These are phyloP conservation scores for Lepidochrysops patricia DNA, from an alignment of 2,888 invertebrate genomes.

Conservation along the genomic window DNA sequence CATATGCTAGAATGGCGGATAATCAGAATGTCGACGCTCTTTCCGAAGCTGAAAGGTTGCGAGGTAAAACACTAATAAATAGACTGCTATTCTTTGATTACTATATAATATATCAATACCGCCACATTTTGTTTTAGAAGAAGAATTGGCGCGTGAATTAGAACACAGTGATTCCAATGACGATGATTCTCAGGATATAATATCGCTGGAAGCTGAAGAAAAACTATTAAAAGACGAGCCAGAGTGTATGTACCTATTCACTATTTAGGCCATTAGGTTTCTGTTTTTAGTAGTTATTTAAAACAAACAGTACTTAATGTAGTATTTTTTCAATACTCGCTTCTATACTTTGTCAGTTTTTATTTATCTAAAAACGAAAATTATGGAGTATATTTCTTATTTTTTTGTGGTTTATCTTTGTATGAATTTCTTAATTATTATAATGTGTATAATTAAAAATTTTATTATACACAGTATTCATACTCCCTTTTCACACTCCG, in stretches of 20 bases:
- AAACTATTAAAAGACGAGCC: constrained; percentile 66
- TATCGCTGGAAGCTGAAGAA: constrained; percentile 66
- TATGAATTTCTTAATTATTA: too few relatives aligned
- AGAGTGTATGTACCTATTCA: constrained; percentile 60
- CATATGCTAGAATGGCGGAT: constrained; percentile 38
- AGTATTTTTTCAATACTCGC: too few relatives aligned
- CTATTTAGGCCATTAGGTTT: neutral
- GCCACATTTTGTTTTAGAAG: constrained; percentile 42
- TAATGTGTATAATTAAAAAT: too few relatives aligned
- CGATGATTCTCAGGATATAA: constrained; percentile 59
- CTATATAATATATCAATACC: neutral
- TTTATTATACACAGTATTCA: too few relatives aligned
- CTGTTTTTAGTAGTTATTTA: neutral
- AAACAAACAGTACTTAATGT: too few relatives aligned
- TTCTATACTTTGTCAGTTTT: too few relatives aligned
- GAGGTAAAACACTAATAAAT: constrained; percentile 37
- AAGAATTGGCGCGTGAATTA: constrained; percentile 59
- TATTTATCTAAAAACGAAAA: too few relatives aligned
- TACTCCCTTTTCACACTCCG: neutral
- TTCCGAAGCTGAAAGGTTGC: constrained; percentile 54
- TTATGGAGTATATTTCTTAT: too few relatives aligned
- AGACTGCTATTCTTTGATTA: neutral
- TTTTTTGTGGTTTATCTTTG: too few relatives aligned
- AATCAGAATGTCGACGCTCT: constrained; percentile 47
- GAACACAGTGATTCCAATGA: constrained; percentile 69